Conservation (phyloP, 2,113 vertebrate genomes). For the Pycnonotus jocosus region DNA sequence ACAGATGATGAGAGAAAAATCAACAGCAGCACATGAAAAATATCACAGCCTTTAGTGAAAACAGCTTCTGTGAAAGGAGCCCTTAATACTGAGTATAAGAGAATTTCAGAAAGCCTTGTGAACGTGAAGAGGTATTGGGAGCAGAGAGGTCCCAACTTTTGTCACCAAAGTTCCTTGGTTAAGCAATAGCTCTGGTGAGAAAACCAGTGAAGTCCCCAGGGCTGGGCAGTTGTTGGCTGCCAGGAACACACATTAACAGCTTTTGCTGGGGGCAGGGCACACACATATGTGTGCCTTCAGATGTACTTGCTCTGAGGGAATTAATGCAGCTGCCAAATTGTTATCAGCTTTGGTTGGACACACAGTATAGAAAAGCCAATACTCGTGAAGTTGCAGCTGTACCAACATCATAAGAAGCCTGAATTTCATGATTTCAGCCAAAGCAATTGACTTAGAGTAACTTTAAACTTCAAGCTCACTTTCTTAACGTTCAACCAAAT, state of each 20-base stretch:
- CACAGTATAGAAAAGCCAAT: background rate
- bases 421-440: background rate
- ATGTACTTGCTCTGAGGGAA: background rate
- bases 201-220: background rate
- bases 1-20: background rate
- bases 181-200: background rate
- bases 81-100: background rate
- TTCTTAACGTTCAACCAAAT: conserved; percentile 5
- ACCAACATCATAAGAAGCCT: conserved; percentile 32
- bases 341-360: conserved; percentile 12
- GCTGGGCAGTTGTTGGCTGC: background rate
- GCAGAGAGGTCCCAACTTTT: background rate
- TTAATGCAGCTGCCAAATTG: conserved; percentile 27
- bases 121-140: background rate
- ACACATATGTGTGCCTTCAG: background rate
- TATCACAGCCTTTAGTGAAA: background rate
- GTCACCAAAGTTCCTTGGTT: fast-evolving
- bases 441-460: conserved; percentile 10
- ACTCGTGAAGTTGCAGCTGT: conserved; percentile 36
- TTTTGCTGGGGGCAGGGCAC: background rate
- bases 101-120: background rate
- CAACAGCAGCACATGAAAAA: background rate
- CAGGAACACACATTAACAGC: background rate
- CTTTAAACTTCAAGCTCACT: conserved; percentile 6
- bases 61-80: background rate